These are phyloP conservation scores for Leptatherina wallacei DNA, from an alignment of 2,797 vertebrate species.

Conservation along the genomic window DNA sequence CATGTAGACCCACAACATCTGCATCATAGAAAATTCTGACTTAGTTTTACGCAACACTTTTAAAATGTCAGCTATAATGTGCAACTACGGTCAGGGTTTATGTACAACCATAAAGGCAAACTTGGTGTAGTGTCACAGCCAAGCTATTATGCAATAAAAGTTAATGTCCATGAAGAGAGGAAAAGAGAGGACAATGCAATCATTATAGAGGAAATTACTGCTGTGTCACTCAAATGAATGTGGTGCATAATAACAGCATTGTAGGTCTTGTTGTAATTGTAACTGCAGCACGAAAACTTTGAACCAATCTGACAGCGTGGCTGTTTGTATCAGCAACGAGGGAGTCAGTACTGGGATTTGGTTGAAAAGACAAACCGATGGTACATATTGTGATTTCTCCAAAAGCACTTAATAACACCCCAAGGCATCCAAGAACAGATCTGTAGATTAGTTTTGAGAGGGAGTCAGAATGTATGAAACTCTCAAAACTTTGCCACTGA, in stretches of 20 bases:
- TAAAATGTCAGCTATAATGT: slow-evolving; percentile 67
- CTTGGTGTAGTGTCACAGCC: slow-evolving; percentile 75
- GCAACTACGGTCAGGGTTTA: slow-evolving; percentile 75
- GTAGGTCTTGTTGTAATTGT: slow-evolving; percentile 31
- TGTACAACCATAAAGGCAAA: slow-evolving; percentile 79
- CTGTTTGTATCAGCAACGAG: slow-evolving; percentile 19
- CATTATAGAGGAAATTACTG: slow-evolving; percentile 78
- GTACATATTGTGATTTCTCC: slow-evolving; percentile 56
- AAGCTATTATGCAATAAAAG: slow-evolving; percentile 80
- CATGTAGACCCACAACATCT: slow-evolving; percentile 19
- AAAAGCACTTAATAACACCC: slow-evolving; percentile 59
- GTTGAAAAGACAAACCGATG: slow-evolving; percentile 41
- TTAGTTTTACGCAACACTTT: slow-evolving; percentile 73
- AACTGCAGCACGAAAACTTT: slow-evolving; percentile 44
- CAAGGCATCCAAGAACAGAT: slow-evolving; percentile 46
- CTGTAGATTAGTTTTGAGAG: slow-evolving; percentile 51
- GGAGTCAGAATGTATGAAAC: slow-evolving; percentile 62
- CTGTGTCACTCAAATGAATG: slow-evolving; percentile 66
- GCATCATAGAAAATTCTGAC: slow-evolving; percentile 48
- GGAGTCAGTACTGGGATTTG: slow-evolving; percentile 20
- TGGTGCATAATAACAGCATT: slow-evolving; percentile 47
- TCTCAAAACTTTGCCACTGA: slow-evolving; percentile 63
- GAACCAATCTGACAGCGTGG: slow-evolving; percentile 19
- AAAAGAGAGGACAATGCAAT: slow-evolving; percentile 72
- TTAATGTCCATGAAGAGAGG: slow-evolving; percentile 78